phyloP scores from a whole-genome alignment of 2,888 invertebrate genomes.

The Alloscopus bannaensis region DNA sequence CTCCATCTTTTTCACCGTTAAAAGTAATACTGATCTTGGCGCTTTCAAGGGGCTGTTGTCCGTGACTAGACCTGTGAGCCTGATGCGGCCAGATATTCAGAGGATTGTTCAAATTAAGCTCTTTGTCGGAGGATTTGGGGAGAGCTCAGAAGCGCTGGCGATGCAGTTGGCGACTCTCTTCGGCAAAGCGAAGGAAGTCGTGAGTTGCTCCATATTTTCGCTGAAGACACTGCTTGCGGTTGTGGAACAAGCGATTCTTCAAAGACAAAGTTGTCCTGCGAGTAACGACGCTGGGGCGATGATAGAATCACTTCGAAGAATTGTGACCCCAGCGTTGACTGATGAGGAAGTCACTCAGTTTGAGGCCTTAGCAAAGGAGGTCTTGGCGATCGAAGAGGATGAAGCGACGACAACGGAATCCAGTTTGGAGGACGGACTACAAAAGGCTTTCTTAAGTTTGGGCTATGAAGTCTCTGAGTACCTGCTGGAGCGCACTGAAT shows the following conservation, averaged over 20 bases:
- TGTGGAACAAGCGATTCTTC: neutral
- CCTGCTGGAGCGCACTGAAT: neutral
- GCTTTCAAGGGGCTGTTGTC: constrained; percentile 9
- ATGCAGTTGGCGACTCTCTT: constrained; percentile 21
- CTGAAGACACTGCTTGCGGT: constrained; percentile 15
- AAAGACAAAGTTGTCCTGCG: constrained; percentile 1
- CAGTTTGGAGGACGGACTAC: constrained; percentile 23
- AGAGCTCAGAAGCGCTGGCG: constrained; percentile 16
- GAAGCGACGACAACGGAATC: too few relatives aligned
- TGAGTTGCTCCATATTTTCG: constrained; percentile 8
- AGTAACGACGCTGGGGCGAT: constrained; percentile 33
- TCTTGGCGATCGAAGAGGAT: constrained; percentile 5
- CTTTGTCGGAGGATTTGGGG: constrained; percentile 45
- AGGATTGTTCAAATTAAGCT: constrained; percentile 33
- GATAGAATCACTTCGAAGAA: constrained; percentile 15
- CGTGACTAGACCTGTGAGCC: constrained; percentile 14
- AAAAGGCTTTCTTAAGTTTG: neutral
- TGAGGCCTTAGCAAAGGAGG: neutral
- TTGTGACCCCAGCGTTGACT: constrained; percentile 18
- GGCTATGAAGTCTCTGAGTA: constrained; percentile 21
- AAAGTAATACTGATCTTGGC: neutral
- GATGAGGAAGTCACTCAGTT: neutral
- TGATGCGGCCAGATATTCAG: constrained; percentile 28
- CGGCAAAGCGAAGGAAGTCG: neutral
- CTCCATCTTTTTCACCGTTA: constrained; percentile 21